Percentiles rank a stretch among this genome's conserved stretches.
Conservation (phyloP, 1,140 invertebrate genomes). For the Globodera ellingtonae region DNA sequence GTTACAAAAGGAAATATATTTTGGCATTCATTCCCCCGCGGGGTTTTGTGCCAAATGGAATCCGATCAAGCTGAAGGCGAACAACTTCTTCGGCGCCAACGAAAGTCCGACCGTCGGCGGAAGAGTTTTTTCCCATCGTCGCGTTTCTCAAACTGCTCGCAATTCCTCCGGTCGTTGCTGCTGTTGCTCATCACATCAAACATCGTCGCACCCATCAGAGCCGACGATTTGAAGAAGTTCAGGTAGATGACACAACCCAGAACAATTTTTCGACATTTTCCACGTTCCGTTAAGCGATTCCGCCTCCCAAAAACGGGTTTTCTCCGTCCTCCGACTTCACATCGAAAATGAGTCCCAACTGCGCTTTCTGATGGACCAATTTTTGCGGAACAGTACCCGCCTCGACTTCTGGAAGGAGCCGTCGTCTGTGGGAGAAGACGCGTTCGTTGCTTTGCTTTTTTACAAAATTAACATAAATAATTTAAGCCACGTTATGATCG, state of each 20-base stretch:
- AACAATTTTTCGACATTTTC: background rate
- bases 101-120: too few relatives aligned
- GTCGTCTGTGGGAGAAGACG: slow-evolving; percentile 47
- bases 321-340: slow-evolving; percentile 42
- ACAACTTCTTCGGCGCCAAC: background rate
- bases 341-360: slow-evolving; percentile 42
- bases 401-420: slow-evolving; percentile 58
- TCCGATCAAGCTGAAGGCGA: background rate
- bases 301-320: slow-evolving; percentile 6
- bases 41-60: background rate
- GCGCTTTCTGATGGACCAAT: slow-evolving; percentile 38
- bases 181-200: background rate
- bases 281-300: background rate
- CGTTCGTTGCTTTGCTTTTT: background rate
- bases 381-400: slow-evolving; percentile 33
- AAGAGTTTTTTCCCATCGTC: background rate
- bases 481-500: slow-evolving; percentile 46
- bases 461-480: background rate
- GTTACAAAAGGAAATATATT: background rate
- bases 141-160: background rate
- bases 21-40: background rate
- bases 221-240: background rate
- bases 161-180: background rate
- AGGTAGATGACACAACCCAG: too few relatives aligned
- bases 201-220: background rate